Evolutionary conservation across 2,113 vertebrate genomes (phyloP), one percentile per base, ranked within the genome.

Genomic region (Chamaetylas fuelleborni): DNA sequence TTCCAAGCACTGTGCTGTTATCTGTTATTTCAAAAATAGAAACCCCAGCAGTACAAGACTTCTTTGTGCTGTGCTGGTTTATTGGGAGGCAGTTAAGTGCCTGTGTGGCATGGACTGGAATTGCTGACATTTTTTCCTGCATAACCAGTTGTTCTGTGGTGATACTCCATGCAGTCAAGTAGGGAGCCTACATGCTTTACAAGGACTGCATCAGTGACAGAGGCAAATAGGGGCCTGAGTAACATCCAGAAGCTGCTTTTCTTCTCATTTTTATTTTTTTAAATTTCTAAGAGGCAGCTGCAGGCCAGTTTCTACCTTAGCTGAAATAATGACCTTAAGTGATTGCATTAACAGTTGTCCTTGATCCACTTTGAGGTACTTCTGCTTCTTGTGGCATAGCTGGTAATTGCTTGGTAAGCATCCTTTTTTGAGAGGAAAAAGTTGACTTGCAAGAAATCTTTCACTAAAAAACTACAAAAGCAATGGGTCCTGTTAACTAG

Each of bases 291-390:
- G 43, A 25, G 51, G 40, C 10, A 48, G 67, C 43, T 67, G 48
- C 53, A 58, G 58, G 36, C 57, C 65, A 66, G 33, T 73, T 80
- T 82, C 80, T 93, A 36, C 94, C 77, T 91, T 93, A 78, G 38
- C 56, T 88, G 85, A 72, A 96, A 54, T 90, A 80, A 86, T 64
- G 79, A 65, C 62, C 43, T 92, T 88, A 88, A 96, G 81, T 66
- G 82, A 66, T 56, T 65, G 48, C n/a, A 20, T 90, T 90, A 81
- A 33, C 48, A 74, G 45, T 86, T 77, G 62, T 61, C 67, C 88
- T 56, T 88, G 82, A 83, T 80, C 34, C 36, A 66, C 47, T 84
- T 84, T 3, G 3, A 14, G 57, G 10, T 60, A n/a, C 48, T 87
- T 48, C 24, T 62, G 45, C 47, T 61, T 9, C 56, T 74, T 81